A percentile compares a stretch with the other conserved stretches of the same genome.
phyloP scores from a whole-genome alignment of 2,888 invertebrate genomes.

The Drosophila affinis region DNA sequence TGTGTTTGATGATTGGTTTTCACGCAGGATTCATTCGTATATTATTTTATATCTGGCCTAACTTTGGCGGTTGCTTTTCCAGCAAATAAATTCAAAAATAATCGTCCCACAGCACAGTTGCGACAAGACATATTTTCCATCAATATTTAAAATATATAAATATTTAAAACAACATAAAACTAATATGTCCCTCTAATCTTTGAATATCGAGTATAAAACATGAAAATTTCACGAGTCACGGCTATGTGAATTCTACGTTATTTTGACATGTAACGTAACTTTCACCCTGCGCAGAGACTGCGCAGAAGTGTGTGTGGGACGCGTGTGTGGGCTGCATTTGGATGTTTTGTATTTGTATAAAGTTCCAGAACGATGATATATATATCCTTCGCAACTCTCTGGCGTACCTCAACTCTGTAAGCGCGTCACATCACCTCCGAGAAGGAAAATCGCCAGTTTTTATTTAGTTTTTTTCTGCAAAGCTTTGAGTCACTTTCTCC shows the following conservation, averaged over 20 bases:
- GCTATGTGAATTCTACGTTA: not conserved
- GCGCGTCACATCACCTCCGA: constrained; percentile 55
- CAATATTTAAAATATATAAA: too few species aligned
- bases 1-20: too few species aligned
- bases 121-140: too few species aligned
- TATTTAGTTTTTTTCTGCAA: constrained; percentile 28
- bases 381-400: constrained; percentile 54
- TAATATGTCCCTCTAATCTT: too few species aligned
- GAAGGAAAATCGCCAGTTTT: constrained; percentile 40
- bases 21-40: too few species aligned
- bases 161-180: too few species aligned
- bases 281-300: not conserved
- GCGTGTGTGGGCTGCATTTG: not conserved
- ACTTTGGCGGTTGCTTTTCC: too few species aligned
- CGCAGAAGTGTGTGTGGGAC: not conserved
- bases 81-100: too few species aligned
- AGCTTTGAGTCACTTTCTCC: constrained; percentile 37
- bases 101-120: too few species aligned
- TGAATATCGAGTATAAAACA: too few species aligned
- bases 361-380: constrained; percentile 44
- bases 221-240: too few species aligned
- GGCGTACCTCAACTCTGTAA: constrained; percentile 51
- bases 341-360: not conserved
- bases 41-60: too few species aligned
- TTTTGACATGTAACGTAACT: not conserved